phyloP scores from a whole-genome alignment of 2,797 vertebrate species.

The Epinephelus coioides region DNA sequence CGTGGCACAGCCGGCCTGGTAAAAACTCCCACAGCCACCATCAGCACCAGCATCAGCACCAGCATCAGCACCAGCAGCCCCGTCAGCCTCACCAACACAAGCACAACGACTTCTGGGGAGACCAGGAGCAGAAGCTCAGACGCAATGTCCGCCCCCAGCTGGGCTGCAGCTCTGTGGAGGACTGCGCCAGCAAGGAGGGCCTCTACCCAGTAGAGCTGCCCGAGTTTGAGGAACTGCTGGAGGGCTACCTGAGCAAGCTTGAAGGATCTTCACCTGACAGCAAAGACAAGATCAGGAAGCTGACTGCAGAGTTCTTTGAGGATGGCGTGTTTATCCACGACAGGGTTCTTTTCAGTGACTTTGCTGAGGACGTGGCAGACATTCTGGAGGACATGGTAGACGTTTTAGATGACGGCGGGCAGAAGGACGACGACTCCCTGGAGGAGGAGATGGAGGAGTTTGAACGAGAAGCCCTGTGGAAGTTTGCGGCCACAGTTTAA shows the following conservation, averaged over 20 bases:
- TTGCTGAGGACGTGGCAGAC: conserved; percentile 85
- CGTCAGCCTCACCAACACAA: conserved; percentile 61
- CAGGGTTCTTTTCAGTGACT: conserved; percentile 80
- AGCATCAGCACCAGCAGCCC: conserved; percentile 36
- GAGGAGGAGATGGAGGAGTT: conserved; percentile 89
- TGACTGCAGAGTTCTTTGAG: conserved; percentile 79
- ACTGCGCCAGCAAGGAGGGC: conserved; percentile 82
- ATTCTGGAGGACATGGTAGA: conserved; percentile 87
- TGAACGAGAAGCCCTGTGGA: conserved; percentile 85
- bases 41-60: conserved; percentile 56
- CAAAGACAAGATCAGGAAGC: conserved; percentile 77
- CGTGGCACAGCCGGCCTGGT: conserved; percentile 67
- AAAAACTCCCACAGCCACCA: conserved; percentile 58
- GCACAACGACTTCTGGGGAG: conserved; percentile 81
- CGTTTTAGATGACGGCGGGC: conserved; percentile 56
- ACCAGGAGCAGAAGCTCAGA: conserved; percentile 83
- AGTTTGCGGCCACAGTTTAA: conserved; percentile 79
- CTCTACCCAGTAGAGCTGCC: conserved; percentile 82
- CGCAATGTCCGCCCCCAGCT: conserved; percentile 69
- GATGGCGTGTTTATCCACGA: conserved; percentile 82
- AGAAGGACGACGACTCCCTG: conserved; percentile 70
- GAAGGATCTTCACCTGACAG: conserved; percentile 66
- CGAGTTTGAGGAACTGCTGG: conserved; percentile 84
- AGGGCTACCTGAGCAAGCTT: conserved; percentile 85
- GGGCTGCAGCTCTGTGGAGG: conserved; percentile 74